A percentile compares a stretch with the other conserved stretches of the same genome.
phyloP scores from a whole-genome alignment of 2,113 vertebrate species.

The Gracilinanus agilis region DNA sequence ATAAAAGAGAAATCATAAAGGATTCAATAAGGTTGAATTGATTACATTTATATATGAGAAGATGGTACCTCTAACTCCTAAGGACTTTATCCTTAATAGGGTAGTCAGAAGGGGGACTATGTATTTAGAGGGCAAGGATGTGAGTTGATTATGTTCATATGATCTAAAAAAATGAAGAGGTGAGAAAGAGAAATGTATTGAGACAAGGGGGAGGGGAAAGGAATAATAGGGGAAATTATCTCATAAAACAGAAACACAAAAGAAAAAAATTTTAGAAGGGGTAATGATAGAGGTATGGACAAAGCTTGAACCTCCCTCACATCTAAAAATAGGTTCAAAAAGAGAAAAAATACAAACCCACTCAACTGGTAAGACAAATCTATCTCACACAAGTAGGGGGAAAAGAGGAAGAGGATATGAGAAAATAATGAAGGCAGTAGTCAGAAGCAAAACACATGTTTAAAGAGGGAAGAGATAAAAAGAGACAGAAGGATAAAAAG shows the following conservation, averaged over 20 bases:
- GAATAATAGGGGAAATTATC: neutral
- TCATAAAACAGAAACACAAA: neutral
- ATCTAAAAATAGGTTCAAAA: neutral
- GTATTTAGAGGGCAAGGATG: neutral
- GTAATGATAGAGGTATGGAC: neutral
- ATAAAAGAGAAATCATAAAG: neutral
- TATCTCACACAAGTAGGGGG: neutral
- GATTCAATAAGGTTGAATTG: neutral
- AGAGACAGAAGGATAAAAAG: neutral
- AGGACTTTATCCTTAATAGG: neutral
- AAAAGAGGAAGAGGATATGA: neutral
- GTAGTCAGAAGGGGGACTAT: neutral
- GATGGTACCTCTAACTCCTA: neutral
- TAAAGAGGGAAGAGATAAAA: neutral
- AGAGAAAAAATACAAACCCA: neutral
- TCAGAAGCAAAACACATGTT: neutral
- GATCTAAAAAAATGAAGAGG: neutral
- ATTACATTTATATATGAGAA: neutral
- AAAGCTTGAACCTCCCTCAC: neutral
- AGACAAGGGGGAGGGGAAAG: neutral
- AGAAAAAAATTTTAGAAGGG: neutral
- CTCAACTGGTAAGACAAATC: neutral
- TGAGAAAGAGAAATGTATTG: neutral
- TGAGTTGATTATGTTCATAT: neutral
- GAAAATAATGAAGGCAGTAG: neutral